These are phyloP conservation scores for Diaperis boleti DNA, from an alignment of 2,888 invertebrate species.

Conservation along the genomic window DNA sequence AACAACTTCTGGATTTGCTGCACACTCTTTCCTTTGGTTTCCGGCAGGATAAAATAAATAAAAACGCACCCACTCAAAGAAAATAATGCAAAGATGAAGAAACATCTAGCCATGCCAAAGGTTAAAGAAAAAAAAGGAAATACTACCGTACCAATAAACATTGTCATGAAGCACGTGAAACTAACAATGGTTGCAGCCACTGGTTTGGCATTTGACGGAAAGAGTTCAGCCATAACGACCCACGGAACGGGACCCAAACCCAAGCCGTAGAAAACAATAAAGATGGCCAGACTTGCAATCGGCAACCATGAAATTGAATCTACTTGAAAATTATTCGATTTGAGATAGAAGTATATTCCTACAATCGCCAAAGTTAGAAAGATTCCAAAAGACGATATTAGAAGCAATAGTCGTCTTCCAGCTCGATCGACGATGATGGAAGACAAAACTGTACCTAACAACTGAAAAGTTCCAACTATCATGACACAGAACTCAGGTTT, in stretches of 20 bases:
- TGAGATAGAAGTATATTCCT: conserved; percentile 79
- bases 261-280: conserved; percentile 78
- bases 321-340: conserved; percentile 44
- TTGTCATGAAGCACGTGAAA: conserved; percentile 44
- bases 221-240: conserved; percentile 85
- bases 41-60: conserved; percentile 26
- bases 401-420: conserved; percentile 78
- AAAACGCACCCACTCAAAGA: conserved; percentile 16
- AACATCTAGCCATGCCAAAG: conserved; percentile 26
- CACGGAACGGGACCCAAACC: conserved; percentile 83
- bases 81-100: conserved; percentile 13
- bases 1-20: conserved; percentile 8
- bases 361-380: conserved; percentile 75
- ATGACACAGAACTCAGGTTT: conserved; percentile 77
- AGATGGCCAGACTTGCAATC: conserved; percentile 76
- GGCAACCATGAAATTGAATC: conserved; percentile 73
- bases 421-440: conserved; percentile 81
- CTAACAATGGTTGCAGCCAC: conserved; percentile 65
- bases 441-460: conserved; percentile 76
- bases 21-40: conserved; percentile 35
- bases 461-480: conserved; percentile 80
- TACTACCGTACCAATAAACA: conserved; percentile 77
- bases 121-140: conserved; percentile 8
- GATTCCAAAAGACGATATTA: conserved; percentile 76
- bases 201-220: conserved; percentile 81